Conservation (phyloP, 2,113 vertebrate genomes). For the Zootoca vivipara region DNA sequence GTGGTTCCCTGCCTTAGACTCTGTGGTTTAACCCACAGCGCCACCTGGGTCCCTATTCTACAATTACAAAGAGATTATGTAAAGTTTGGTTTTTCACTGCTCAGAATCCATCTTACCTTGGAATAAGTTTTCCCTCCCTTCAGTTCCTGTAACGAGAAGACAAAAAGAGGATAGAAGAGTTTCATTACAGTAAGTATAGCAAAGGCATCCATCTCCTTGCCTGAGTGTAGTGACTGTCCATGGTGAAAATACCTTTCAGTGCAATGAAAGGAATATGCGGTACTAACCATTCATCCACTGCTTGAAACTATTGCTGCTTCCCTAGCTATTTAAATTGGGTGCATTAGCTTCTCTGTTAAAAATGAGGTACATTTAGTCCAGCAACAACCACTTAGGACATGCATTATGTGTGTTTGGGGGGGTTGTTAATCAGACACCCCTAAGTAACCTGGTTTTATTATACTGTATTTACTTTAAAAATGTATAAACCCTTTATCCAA, state of each 20-base stretch:
- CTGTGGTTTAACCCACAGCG: no score
- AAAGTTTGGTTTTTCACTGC: not conserved
- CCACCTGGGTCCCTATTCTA: no score
- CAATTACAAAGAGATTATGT: not conserved
- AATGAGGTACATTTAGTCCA: not conserved
- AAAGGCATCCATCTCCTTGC: not conserved
- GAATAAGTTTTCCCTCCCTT: constrained; percentile 97
- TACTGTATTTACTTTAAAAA: no score
- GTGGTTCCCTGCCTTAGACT: no score
- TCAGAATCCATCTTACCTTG: constrained; percentile 85
- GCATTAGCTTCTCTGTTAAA: not conserved
- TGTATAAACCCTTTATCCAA: no score
- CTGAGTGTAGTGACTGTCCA: constrained; percentile 9
- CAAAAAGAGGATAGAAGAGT: constrained; percentile 44
- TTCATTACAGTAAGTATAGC: constrained; percentile 30
- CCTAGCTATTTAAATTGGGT: not conserved
- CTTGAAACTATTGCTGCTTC: not conserved
- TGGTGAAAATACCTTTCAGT: not conserved
- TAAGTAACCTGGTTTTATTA: not conserved
- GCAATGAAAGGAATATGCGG: not conserved
- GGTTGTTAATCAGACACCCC: not conserved
- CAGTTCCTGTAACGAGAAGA: constrained; percentile 89
- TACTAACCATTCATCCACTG: not conserved
- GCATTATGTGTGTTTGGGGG: no score
- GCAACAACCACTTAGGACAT: not conserved